phyloP scores from a whole-genome alignment of 1,140 invertebrate genomes.

The Tribolium castaneum region DNA sequence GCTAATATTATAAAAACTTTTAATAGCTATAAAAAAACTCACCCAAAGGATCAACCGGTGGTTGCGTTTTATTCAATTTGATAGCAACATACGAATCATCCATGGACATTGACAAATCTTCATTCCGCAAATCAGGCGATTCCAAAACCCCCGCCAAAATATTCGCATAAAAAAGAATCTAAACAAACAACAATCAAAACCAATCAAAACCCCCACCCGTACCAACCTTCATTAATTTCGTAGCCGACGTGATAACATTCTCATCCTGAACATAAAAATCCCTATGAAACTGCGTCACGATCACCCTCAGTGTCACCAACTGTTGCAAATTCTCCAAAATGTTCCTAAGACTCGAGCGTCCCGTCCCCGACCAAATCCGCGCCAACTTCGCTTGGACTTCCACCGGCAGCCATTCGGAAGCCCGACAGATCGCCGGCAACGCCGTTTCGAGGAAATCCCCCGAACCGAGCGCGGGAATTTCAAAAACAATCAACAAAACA shows the following conservation, averaged over 20 bases:
- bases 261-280: conserved; percentile 88
- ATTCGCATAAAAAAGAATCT: conserved; percentile 91
- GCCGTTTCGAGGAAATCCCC: conserved; percentile 86
- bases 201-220: not conserved
- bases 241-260: conserved; percentile 81
- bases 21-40: too few relatives aligned
- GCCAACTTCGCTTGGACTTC: conserved; percentile 85
- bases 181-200: conserved; percentile 58
- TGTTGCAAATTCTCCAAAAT: conserved; percentile 88
- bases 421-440: conserved; percentile 84
- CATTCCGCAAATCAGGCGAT: conserved; percentile 69
- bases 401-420: conserved; percentile 77
- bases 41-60: conserved; percentile 54
- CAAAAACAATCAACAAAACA: conserved; percentile 88
- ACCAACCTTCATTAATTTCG: conserved; percentile 82
- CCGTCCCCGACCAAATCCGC: conserved; percentile 80
- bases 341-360: conserved; percentile 75
- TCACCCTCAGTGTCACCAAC: conserved; percentile 84
- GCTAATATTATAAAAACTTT: too few relatives aligned
- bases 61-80: conserved; percentile 52
- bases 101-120: conserved; percentile 62
- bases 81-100: conserved; percentile 55
- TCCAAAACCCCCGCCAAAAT: conserved; percentile 86
- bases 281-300: conserved; percentile 78
- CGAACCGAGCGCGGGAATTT: conserved; percentile 83